Conservation (phyloP, 2,113 vertebrate species). For the Hippocampus abdominalis region DNA sequence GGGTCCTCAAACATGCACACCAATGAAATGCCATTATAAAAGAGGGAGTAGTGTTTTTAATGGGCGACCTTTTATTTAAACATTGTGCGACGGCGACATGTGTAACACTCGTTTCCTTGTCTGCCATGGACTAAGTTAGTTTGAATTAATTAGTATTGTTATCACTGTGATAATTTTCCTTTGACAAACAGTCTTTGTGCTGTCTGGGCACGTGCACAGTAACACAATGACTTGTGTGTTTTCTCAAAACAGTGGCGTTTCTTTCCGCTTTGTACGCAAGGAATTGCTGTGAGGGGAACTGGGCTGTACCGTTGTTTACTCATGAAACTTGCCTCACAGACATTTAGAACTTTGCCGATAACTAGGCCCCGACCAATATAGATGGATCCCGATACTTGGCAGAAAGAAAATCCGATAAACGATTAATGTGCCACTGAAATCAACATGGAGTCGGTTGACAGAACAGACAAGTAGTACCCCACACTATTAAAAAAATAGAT, state of each 20-base stretch:
- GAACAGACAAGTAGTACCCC: too few relatives aligned
- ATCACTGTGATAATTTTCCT: not conserved
- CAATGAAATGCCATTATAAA: too few relatives aligned
- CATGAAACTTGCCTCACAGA: not conserved
- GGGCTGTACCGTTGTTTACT: conserved; percentile 51
- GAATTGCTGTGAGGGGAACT: conserved; percentile 21
- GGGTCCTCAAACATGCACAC: too few relatives aligned
- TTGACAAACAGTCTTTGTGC: not conserved
- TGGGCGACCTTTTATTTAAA: not conserved
- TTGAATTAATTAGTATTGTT: not conserved
- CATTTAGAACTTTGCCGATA: conserved; percentile 14
- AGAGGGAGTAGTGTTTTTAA: not conserved
- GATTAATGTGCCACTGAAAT: too few relatives aligned
- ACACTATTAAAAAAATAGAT: too few relatives aligned
- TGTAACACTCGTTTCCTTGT: not conserved
- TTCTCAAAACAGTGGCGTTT: conserved; percentile 7
- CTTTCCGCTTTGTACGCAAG: conserved; percentile 8
- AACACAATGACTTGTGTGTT: conserved; percentile 1
- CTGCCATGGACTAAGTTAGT: not conserved
- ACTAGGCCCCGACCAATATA: not conserved
- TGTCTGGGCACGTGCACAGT: not conserved
- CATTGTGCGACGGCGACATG: too few relatives aligned
- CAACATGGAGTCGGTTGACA: too few relatives aligned
- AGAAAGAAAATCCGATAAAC: too few relatives aligned
- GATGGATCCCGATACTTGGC: too few relatives aligned